Evolutionary conservation across 2,113 vertebrate species (phyloP).

Genomic region (Paradoxurus hermaphroditus): DNA sequence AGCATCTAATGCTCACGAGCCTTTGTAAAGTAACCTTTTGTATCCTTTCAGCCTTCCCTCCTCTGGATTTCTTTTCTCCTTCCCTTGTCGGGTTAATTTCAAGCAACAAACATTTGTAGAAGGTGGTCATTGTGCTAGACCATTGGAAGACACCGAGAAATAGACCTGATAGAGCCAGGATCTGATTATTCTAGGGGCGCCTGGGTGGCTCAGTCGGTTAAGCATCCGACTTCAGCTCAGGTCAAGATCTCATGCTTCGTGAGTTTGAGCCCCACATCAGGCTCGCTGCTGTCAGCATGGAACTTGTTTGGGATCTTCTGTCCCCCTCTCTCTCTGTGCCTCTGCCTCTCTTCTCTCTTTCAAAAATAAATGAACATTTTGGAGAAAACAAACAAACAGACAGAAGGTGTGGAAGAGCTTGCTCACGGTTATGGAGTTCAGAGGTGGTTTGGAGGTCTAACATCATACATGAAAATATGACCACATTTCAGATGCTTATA

Average conservation of each 20-base stretch:
- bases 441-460: neutral
- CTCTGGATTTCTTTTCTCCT: neutral
- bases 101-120: neutral
- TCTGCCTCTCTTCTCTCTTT: too few species aligned
- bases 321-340: too few species aligned
- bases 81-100: neutral
- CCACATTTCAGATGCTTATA: neutral
- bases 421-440: neutral
- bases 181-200: neutral
- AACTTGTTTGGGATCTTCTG: too few species aligned
- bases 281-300: too few species aligned
- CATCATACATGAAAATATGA: neutral
- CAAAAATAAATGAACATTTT: too few species aligned
- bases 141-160: neutral
- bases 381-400: neutral
- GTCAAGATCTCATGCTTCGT: too few species aligned
- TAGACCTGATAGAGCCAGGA: neutral
- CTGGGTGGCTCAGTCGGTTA: too few species aligned
- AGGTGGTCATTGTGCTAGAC: neutral
- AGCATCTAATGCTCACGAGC: neutral
- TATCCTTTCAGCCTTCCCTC: neutral
- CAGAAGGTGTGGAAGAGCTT: neutral
- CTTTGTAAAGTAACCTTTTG: neutral
- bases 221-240: too few species aligned
- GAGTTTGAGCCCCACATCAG: too few species aligned